Evolutionary conservation across 2,113 vertebrate genomes (phyloP), one percentile per base, ranked within the genome.

Genomic region (Megaleporinus macrocephalus): DNA sequence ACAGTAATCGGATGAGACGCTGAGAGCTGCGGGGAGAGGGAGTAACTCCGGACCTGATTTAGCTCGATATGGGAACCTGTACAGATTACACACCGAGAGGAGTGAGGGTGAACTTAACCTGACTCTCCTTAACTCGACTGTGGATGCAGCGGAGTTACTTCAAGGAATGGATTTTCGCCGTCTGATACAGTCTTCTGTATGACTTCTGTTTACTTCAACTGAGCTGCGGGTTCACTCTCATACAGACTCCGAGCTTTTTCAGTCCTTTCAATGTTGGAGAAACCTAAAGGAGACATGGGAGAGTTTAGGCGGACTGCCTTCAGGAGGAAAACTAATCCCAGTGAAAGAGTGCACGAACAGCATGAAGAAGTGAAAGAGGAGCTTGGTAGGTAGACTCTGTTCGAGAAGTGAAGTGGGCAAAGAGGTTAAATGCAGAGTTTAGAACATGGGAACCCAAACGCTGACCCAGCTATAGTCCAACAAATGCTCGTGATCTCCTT

Each of bases 301-400:
- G 86, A 87, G 74, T 59, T 81, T 18, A 81, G 83, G 81, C 76
- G 86, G 73, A 83, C 75, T 69, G 86, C 86, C 6, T 81, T 87
- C 29, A 81, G 81, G 80, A 85, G 84, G 63, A 87, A 83, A 47
- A 27, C 81, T 20, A 80, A 62, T 22, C 20, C 69, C 20, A 9
- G 44, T 12, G 62, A 14, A 41, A 76, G 61, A 33, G 73, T 61
- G 15, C 69, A 36, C 30, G 63, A 81, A 0, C 76, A 85, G 29
- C 41, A 51, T 3, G 75, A 72, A 16, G 78, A 63, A 44, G 51
- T 69, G 7, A 33, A 84, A 86, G 84, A 86, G 87, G 82, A 83
- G 68, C 26, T 49, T 1, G 55, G 47, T 73, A 24, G 6, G 5
- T 49, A 30, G 51, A 29, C 27, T n/a, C 71, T 27, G 41, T 29